phyloP scores from a whole-genome alignment of 1,140 invertebrate genomes.

The Bilobella aurantiaca region DNA sequence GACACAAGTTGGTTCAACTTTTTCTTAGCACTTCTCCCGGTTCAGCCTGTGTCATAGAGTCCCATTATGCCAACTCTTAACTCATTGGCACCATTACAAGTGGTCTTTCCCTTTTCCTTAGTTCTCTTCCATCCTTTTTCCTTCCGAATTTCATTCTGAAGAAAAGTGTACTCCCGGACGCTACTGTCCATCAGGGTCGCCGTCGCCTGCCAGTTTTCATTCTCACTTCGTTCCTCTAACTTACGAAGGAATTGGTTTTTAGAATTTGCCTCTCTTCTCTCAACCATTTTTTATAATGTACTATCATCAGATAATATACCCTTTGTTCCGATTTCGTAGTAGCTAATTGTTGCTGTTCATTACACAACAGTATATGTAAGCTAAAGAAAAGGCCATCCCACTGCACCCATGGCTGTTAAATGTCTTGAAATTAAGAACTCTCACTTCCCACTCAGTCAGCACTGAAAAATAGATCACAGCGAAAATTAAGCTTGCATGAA shows the following conservation, averaged over 20 bases:
- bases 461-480: no score
- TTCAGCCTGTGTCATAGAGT: no score
- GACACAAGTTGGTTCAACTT: constrained; percentile 17
- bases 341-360: neutral
- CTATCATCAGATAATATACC: no score
- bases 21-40: neutral
- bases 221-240: neutral
- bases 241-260: neutral
- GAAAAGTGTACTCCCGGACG: no score
- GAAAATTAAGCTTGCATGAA: no score
- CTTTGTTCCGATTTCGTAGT: neutral
- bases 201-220: neutral
- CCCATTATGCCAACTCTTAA: neutral
- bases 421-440: neutral
- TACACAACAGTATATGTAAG: neutral
- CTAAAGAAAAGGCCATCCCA: neutral
- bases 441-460: neutral
- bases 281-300: no score
- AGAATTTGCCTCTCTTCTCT: neutral
- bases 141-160: neutral
- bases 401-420: neutral
- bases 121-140: neutral
- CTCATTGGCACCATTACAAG: neutral
- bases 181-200: no score
- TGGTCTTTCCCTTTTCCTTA: neutral